A percentile compares a stretch with the other conserved stretches of the same genome.
Evolutionary conservation across 2,113 vertebrate genomes (phyloP).

Genomic region (Alethe castanea): DNA sequence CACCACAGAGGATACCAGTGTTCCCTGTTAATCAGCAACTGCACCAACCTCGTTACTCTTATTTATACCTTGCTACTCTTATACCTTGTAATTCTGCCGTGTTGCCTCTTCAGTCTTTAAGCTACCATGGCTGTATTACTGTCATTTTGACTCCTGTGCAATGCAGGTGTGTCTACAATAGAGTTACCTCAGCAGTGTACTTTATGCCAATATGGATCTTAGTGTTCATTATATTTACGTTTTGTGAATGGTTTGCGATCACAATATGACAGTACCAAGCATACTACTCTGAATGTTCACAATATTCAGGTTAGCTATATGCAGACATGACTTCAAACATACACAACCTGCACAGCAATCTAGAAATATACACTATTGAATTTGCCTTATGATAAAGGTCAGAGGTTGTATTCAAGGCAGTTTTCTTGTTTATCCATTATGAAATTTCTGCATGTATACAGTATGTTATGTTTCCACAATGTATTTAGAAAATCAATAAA

Average conservation of each 20-base stretch:
- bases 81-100: fast-evolving
- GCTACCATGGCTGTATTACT: fast-evolving
- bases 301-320: neutral
- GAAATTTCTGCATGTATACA: neutral
- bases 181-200: neutral
- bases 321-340: neutral
- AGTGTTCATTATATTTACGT: neutral
- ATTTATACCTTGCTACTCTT: neutral
- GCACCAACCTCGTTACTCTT: neutral
- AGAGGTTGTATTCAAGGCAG: neutral
- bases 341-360: neutral
- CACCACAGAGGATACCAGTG: fast-evolving
- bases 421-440: neutral
- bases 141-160: neutral
- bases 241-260: neutral
- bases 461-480: neutral
- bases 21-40: neutral
- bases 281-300: neutral
- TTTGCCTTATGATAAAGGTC: neutral
- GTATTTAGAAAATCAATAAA: neutral
- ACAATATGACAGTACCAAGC: fast-evolving
- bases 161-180: neutral
- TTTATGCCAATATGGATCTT: neutral
- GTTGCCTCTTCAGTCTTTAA: neutral
- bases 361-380: neutral